Percentiles rank a stretch among this genome's conserved stretches.
phyloP scores from a whole-genome alignment of 2,797 vertebrate species.

The Valencia hispanica region DNA sequence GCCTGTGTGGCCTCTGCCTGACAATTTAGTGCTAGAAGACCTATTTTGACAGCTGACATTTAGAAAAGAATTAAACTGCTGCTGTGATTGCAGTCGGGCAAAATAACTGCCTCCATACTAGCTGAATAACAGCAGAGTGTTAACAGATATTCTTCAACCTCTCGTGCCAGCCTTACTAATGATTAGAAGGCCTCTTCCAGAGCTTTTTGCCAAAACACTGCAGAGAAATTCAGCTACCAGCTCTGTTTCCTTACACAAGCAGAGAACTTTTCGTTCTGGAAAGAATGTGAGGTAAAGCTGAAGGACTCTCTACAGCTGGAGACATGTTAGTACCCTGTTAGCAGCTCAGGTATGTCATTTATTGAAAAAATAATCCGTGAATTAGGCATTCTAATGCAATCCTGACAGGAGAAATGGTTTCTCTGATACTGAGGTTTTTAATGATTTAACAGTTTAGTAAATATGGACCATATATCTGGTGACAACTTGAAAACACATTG shows the following conservation, averaged over 20 bases:
- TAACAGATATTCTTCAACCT: slow-evolving; percentile 73
- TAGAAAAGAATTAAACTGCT: slow-evolving; percentile 71
- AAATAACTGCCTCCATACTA: slow-evolving; percentile 64
- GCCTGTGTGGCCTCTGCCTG: slow-evolving; percentile 41
- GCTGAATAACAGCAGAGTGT: slow-evolving; percentile 74
- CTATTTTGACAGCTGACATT: slow-evolving; percentile 83
- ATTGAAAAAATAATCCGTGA: slow-evolving; percentile 56
- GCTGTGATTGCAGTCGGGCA: slow-evolving; percentile 72
- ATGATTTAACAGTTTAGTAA: slow-evolving; percentile 53
- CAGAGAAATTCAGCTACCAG: slow-evolving; percentile 62
- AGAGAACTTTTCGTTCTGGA: slow-evolving; percentile 57
- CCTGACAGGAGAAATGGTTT: slow-evolving; percentile 52
- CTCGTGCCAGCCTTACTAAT: slow-evolving; percentile 77
- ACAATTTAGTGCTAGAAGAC: slow-evolving; percentile 55
- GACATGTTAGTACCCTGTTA: slow-evolving; percentile 65
- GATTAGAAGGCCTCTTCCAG: slow-evolving; percentile 77
- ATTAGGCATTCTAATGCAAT: slow-evolving; percentile 45
- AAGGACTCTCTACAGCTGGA: slow-evolving; percentile 70
- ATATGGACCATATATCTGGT: slow-evolving; percentile 24
- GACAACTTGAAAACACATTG: slow-evolving; percentile 42
- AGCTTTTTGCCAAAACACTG: slow-evolving; percentile 66
- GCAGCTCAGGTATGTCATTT: slow-evolving; percentile 52
- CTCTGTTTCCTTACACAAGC: slow-evolving; percentile 62
- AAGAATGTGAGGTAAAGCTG: slow-evolving; percentile 72
- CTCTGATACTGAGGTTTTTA: slow-evolving; percentile 49